A percentile compares a stretch with the other conserved stretches of the same genome.
Evolutionary conservation across 2,888 invertebrate genomes (phyloP).

Genomic region (Graphium colonna): DNA sequence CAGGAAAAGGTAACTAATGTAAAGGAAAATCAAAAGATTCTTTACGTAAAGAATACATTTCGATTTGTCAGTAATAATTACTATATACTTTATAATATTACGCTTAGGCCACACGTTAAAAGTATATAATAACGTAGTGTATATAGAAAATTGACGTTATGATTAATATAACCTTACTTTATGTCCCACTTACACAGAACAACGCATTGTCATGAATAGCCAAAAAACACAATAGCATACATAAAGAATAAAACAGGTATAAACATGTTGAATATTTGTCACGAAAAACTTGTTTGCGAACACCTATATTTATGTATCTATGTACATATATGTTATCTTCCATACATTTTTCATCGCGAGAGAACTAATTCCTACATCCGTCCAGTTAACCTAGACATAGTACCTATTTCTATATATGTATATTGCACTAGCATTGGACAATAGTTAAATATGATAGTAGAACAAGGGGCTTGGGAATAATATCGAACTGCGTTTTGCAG

Average conservation of each 20-base stretch:
- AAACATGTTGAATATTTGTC: not conserved
- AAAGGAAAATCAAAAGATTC: no score
- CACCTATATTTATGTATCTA: not conserved
- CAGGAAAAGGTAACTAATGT: no score
- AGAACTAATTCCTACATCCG: not conserved
- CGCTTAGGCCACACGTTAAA: no score
- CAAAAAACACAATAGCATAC: not conserved
- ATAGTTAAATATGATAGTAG: conserved; percentile 21
- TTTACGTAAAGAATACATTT: no score
- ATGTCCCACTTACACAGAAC: not conserved
- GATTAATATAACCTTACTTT: not conserved
- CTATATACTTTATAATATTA: no score
- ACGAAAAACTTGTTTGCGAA: not conserved
- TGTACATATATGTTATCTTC: not conserved
- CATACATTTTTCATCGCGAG: not conserved
- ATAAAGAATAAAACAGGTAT: not conserved
- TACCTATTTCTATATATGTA: not conserved
- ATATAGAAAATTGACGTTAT: no score
- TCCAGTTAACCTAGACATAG: conserved; percentile 12
- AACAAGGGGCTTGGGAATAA: conserved; percentile 42
- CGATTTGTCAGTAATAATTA: no score
- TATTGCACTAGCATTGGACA: not conserved
- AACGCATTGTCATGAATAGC: not conserved
- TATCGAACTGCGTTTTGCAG: conserved; percentile 33
- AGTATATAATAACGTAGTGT: no score